Conservation (phyloP, 1,140 invertebrate genomes). For the Onthophagus taurus region DNA sequence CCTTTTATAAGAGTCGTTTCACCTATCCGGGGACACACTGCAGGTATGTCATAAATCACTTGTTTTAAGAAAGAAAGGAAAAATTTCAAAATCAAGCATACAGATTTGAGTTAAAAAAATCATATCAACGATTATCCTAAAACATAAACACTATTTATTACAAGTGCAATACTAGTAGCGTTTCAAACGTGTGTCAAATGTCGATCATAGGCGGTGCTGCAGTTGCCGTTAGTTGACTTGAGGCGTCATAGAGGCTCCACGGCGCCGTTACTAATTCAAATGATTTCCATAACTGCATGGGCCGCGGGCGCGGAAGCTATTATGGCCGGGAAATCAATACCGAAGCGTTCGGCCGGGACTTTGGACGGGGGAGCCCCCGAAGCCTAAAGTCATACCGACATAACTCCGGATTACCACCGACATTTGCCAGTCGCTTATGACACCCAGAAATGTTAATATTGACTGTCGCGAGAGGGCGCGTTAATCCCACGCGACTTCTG, state of each 20-base stretch:
- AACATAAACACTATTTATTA: not conserved
- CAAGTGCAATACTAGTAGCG: not conserved
- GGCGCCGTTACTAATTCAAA: slow-evolving; percentile 21
- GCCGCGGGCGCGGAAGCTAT: slow-evolving; percentile 16
- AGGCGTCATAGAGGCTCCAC: slow-evolving; percentile 3
- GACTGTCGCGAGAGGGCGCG: slow-evolving; percentile 19
- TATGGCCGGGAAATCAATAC: slow-evolving; percentile 18
- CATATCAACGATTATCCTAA: not conserved
- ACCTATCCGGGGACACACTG: too few species aligned
- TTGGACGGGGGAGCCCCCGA: slow-evolving; percentile 10
- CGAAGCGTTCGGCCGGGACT: slow-evolving; percentile 13
- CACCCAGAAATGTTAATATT: slow-evolving; percentile 34
- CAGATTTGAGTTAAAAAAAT: too few species aligned
- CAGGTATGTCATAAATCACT: too few species aligned
- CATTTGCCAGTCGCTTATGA: slow-evolving; percentile 34
- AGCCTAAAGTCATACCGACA: slow-evolving; percentile 23
- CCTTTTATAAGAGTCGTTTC: too few species aligned
- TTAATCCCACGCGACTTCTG: slow-evolving; percentile 9
- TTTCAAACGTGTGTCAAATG: not conserved
- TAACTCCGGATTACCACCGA: slow-evolving; percentile 32
- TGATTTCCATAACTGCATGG: slow-evolving; percentile 18
- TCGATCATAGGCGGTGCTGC: not conserved
- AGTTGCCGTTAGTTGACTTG: too few species aligned
- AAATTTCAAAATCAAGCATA: too few species aligned
- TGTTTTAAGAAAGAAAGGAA: too few species aligned